phyloP scores from a whole-genome alignment of 2,113 vertebrate species.

The Hystrix brachyura region DNA sequence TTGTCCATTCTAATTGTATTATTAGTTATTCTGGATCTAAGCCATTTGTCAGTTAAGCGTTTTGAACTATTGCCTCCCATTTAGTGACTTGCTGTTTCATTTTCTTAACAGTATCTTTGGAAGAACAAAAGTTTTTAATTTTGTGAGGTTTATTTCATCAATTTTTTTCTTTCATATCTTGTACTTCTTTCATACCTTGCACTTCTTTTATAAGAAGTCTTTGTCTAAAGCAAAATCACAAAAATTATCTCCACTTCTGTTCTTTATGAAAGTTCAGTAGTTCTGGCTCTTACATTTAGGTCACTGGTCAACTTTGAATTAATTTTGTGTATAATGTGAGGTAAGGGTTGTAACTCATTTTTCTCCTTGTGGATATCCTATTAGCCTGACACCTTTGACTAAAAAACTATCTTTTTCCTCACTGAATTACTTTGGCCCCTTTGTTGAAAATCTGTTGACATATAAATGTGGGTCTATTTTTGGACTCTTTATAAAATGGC shows the following conservation, averaged over 20 bases:
- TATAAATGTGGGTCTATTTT: neutral
- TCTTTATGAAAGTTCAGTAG: neutral
- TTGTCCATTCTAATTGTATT: slow-evolving; percentile 48
- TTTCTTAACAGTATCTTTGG: slow-evolving; percentile 13
- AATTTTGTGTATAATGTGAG: neutral
- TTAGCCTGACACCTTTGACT: neutral
- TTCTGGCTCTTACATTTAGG: slow-evolving; percentile 13
- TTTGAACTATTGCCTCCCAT: neutral
- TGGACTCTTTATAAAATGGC: neutral
- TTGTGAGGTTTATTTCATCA: neutral
- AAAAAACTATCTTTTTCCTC: neutral
- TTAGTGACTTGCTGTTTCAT: slow-evolving; percentile 36
- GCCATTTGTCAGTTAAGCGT: neutral
- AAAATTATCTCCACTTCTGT: neutral
- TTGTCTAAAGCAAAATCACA: neutral
- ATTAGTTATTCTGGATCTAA: slow-evolving; percentile 32
- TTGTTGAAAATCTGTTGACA: slow-evolving; percentile 42
- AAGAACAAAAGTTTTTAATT: neutral
- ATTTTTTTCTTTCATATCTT: neutral
- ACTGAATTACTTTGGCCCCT: neutral
- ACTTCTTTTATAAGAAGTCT: neutral
- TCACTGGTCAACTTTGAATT: slow-evolving; percentile 27
- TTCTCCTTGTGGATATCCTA: neutral
- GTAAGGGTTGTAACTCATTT: neutral
- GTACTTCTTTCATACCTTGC: neutral